Evolutionary conservation across 2,797 vertebrate genomes (phyloP), one percentile per base, ranked within the genome.

Genomic region (Spea hammondii): DNA sequence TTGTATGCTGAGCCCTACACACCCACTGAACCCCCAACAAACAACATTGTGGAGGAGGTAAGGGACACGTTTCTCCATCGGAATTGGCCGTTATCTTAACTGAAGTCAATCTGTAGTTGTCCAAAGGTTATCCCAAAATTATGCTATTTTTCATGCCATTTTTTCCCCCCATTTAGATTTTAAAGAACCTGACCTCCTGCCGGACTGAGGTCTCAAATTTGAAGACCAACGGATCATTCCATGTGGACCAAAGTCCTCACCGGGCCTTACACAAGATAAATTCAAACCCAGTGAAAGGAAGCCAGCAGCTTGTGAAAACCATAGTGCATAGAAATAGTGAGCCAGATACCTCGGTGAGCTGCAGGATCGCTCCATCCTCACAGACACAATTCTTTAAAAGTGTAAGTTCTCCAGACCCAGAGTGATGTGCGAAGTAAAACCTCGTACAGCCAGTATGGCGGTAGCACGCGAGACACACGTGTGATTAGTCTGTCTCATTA

Each of bases 1-100:
- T 85, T 95, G 73, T 94, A 93, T 1, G 89, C 93, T 0, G 94
- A 94, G 76, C 96, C 96, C 70, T 91, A 88, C 83, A 90, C 89
- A 0, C 95, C 95, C 1, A 92, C 91, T 0, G 45, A 82, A 7
- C 73, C 81, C 5, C 78, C 12, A 70, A 86, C 72, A 9, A 69
- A 84, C 32, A 59, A 17, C 62, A 66, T 79, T 79, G 73, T 85
- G 50, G 84, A 84, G 54, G 86, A 90, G 90, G 89, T 91, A 85
- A 57, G 79, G 59, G 48, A 51, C 11, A 7, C n/a, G 4, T 45
- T 70, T 5, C 11, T 14, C n/a, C 14, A 51, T 11, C 32, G 32
- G 32, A 32, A 32, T 3, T 2, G 1, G 32, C 32, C 1, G 1
- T 32, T 32, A 1, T 32, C 32, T 32, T 32, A 32, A 32, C 32